phyloP scores from a whole-genome alignment of 2,888 invertebrate genomes.

The Tricholauxania praeusta region DNA sequence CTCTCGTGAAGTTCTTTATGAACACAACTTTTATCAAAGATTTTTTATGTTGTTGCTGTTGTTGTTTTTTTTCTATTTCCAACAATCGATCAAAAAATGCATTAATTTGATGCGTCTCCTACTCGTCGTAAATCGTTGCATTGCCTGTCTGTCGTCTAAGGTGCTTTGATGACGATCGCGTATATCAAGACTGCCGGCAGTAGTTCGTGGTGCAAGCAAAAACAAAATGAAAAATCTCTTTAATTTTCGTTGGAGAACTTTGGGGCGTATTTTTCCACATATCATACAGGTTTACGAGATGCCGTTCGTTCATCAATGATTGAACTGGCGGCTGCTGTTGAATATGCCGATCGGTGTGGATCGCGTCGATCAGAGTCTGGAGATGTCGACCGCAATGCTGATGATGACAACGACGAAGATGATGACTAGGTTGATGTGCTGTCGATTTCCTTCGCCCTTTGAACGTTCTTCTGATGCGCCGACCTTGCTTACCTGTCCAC shows the following conservation, averaged over 20 bases:
- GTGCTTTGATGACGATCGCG: background rate
- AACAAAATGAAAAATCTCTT: constrained; percentile 41
- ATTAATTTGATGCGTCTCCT: constrained; percentile 19
- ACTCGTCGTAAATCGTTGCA: background rate
- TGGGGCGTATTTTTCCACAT: constrained; percentile 57
- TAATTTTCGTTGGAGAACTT: constrained; percentile 47
- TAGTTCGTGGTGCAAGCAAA: background rate
- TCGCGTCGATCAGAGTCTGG: constrained; percentile 4
- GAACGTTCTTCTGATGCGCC: constrained; percentile 54
- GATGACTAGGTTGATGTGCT: constrained; percentile 49
- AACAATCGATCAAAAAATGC: constrained; percentile 5
- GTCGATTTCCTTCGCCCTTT: constrained; percentile 46
- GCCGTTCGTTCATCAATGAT: constrained; percentile 32
- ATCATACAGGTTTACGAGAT: background rate
- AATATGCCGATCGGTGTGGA: constrained; percentile 21
- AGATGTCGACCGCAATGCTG: constrained; percentile 11
- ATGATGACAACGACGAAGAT: constrained; percentile 35
- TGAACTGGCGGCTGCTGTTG: constrained; percentile 43
- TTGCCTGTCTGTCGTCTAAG: too few species aligned
- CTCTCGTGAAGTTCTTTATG: too few species aligned
- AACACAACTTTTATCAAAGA: too few species aligned
- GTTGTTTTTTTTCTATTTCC: too few species aligned
- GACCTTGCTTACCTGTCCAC: constrained; percentile 53
- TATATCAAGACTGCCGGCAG: constrained; percentile 15
- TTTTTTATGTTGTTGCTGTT: too few species aligned